phyloP scores from a whole-genome alignment of 2,113 vertebrate genomes.

The Solenodon paradoxus region DNA sequence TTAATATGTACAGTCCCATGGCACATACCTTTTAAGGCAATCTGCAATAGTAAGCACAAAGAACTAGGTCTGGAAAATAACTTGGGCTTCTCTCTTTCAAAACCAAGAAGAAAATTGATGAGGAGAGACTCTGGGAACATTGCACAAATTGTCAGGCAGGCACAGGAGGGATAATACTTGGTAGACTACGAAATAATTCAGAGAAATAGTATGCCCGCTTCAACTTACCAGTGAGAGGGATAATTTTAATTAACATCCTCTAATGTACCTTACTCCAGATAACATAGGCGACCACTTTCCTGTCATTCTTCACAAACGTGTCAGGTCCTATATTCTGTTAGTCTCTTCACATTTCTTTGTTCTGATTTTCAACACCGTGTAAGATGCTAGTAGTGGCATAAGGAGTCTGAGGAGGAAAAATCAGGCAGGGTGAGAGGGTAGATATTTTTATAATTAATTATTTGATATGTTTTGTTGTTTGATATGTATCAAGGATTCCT shows the following conservation, averaged over 20 bases:
- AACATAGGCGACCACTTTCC: neutral
- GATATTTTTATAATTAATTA: neutral
- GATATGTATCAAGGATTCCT: neutral
- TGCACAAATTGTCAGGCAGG: constrained; percentile 49
- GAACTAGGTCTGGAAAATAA: constrained; percentile 47
- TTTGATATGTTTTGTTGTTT: neutral
- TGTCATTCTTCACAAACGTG: neutral
- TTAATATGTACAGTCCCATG: neutral
- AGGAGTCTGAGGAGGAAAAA: neutral
- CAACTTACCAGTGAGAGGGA: neutral
- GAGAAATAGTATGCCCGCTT: neutral
- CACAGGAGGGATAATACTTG: neutral
- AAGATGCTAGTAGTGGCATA: neutral
- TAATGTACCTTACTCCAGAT: constrained; percentile 19
- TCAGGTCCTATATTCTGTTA: neutral
- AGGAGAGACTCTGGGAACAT: constrained; percentile 27
- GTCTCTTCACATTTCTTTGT: neutral
- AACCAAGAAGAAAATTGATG: constrained; percentile 60
- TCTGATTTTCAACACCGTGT: neutral
- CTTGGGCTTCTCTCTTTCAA: constrained; percentile 46
- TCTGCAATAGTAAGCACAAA: constrained; percentile 50
- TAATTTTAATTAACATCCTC: constrained; percentile 45
- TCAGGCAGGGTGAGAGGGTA: neutral
- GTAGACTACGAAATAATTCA: constrained; percentile 38
- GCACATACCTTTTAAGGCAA: constrained; percentile 15